Base-by-base conservation (phyloP, 2,888 invertebrate genomes). In the Cancer borealis region DNA sequence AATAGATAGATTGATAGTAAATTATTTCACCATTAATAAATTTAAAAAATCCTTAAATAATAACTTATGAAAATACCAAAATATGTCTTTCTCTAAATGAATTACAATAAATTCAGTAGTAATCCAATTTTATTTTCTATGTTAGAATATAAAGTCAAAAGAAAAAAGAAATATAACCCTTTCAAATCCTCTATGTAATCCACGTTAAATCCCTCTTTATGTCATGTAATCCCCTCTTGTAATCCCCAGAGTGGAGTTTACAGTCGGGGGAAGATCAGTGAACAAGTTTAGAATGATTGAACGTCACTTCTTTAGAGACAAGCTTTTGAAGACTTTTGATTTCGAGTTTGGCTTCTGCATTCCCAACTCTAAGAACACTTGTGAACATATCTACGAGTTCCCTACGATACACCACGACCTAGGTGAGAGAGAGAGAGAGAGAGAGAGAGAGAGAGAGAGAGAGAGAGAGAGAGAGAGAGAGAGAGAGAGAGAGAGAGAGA, bases 351-450 rank as follows among this genome's bases (percentile, higher is more conserved):
- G 99, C 90, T 54, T 54, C 97, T 99, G 99, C 97, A 99, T 99
- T 97, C 99, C 99, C 88, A 98, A 98, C 97, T 99, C 99, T 95
- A 98, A 98, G 96, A 99, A 99, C 96, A 99, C 99, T 17, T 99
- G 99, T 97, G 99, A 99, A 97, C 99, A 99, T 97, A 99, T 99
- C 97, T 99, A 99, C 96, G 99, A 99, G 97, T 99, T 99, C 97
- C 99, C 99, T 17, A 97, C 98, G 95, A 97, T 99, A 96, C 98
- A 98, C 95, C 97, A 98, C 92, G 98, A 98, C 96, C 97, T 99
- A 96, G 98, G 99, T 99, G 97, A 97, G 97, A 89, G 47, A 39
- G 91, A 66, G 46, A 3, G 54, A 5, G 91, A 39, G 26, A 54
- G 91, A 26, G 21, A n/a, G 54, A 30, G 47, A 21, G 54, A 30